Evolutionary conservation across 2,888 invertebrate species (phyloP).

Genomic region (Agonopterix subpropinquella): DNA sequence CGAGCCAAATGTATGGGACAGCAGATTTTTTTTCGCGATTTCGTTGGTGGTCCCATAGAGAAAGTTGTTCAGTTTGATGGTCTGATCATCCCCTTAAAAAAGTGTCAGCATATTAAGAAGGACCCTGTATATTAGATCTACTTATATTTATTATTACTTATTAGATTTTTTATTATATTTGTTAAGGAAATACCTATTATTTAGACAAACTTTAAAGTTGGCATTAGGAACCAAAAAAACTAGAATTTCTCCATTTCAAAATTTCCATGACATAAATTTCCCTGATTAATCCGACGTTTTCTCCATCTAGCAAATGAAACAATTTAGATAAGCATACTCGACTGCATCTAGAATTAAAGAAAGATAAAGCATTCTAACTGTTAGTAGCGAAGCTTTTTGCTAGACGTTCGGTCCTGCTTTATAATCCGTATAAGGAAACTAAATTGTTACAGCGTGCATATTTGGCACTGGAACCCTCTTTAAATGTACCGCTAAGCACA

Average conservation of each 20-base stretch:
- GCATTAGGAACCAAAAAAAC: too few relatives aligned
- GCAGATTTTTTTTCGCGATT: too few relatives aligned
- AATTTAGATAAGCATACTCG: slow-evolving; percentile 34
- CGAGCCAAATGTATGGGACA: too few relatives aligned
- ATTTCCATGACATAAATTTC: slow-evolving; percentile 9
- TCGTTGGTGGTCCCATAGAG: too few relatives aligned
- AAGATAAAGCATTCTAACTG: slow-evolving; percentile 26
- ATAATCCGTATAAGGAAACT: slow-evolving; percentile 54
- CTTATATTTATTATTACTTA: too few relatives aligned
- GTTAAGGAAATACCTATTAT: too few relatives aligned
- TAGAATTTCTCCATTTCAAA: neutral
- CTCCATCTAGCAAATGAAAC: slow-evolving; percentile 23
- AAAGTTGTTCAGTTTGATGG: too few relatives aligned
- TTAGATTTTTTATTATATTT: too few relatives aligned
- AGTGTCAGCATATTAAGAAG: too few relatives aligned
- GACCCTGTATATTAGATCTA: too few relatives aligned
- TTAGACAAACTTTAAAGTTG: too few relatives aligned
- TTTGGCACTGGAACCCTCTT: slow-evolving; percentile 65
- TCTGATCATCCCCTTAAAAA: too few relatives aligned
- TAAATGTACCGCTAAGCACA: slow-evolving; percentile 64
- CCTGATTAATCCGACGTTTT: slow-evolving; percentile 14
- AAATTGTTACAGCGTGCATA: slow-evolving; percentile 60
- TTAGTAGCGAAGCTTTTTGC: slow-evolving; percentile 21
- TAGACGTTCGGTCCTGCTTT: slow-evolving; percentile 47
- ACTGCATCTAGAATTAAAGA: slow-evolving; percentile 24